Evolutionary conservation across 2,888 invertebrate genomes (phyloP).

Genomic region (Cephalotes varians): DNA sequence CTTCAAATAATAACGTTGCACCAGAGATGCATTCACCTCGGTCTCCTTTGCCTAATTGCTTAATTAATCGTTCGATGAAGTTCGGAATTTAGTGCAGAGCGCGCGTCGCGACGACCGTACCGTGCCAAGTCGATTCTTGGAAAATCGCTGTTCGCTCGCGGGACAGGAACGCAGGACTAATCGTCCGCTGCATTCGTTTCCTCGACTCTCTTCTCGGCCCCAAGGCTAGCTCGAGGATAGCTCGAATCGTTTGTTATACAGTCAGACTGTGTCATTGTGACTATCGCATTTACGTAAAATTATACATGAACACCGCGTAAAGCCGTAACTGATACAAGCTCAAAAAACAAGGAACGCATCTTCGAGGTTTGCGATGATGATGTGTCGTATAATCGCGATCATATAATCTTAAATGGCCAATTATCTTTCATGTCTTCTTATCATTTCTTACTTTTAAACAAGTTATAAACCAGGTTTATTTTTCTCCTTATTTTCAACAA

Average conservation of each 20-base stretch:
- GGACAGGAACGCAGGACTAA: background rate
- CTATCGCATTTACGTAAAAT: background rate
- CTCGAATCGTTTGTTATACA: background rate
- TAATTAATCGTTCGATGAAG: slow-evolving; percentile 36
- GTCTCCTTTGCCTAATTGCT: slow-evolving; percentile 36
- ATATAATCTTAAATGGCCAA: background rate
- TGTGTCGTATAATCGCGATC: background rate
- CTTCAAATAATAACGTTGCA: slow-evolving; percentile 34
- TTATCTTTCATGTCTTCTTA: background rate
- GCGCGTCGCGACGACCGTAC: background rate
- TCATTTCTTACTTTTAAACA: background rate
- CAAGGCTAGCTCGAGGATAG: slow-evolving; percentile 15
- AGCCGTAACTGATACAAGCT: background rate
- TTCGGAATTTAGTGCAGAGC: background rate
- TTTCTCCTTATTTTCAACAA: background rate
- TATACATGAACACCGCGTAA: background rate
- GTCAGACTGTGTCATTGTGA: background rate
- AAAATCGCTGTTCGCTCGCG: slow-evolving; percentile 1
- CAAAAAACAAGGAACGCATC: background rate
- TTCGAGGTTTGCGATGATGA: background rate
- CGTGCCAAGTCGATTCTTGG: slow-evolving; percentile 13
- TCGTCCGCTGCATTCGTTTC: slow-evolving; percentile 15
- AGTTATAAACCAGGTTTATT: background rate
- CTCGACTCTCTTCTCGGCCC: slow-evolving; percentile 36
- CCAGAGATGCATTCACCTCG: slow-evolving; percentile 25